Base-by-base conservation (phyloP, 2,888 invertebrate species). In the Acleris holmiana region DNA sequence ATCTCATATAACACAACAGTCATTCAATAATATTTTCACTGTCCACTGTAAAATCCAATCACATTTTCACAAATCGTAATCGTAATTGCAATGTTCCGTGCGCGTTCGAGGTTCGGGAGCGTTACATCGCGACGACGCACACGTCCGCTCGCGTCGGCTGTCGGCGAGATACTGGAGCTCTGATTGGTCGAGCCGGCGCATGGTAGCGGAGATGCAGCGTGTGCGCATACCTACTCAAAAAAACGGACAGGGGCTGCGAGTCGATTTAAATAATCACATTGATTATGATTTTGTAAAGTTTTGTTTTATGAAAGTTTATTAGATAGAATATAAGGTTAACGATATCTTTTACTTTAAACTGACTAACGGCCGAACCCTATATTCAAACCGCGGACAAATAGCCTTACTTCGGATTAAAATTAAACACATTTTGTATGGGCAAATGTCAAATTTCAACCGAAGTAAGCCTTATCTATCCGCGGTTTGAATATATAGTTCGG, bases 161-260 rank as follows among this genome's bases (percentile, higher is more conserved):
- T 68, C 83, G 78, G 77, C 74, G 76, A 76, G 76, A 78, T 77
- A 91, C 90, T 90, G 79, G 80, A 61, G 71, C 76, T 67, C 73
- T 82, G 82, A 82, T 83, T 83, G 85, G 82, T 73, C 71, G 76
- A 44, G n/a, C 21, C 35, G 71, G 67, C 65, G 68, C 67, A 59
- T 62, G 58, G 67, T 59, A 51, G 67, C 74, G 74, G 77, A 83
- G 81, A 84, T 79, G 82, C 82, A 83, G 77, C 80, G 84, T 80
- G 78, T 82, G 81, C 82, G 80, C 81, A 78, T 75, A 50, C 10
- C 23, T 57, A 53, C 53, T 47, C 35, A 35, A 35, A 35, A 35
- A 64, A 64, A 58, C 47, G 41, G 75, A 76, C 75, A 71, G 72
- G 70, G 66, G 75, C 70, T 66, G 64, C 61, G 57, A 67, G 67